Percentiles rank a stretch among this genome's conserved stretches.
These are phyloP conservation scores for Diprion similis DNA, from an alignment of 1,140 invertebrate genomes.

Conservation along the genomic window DNA sequence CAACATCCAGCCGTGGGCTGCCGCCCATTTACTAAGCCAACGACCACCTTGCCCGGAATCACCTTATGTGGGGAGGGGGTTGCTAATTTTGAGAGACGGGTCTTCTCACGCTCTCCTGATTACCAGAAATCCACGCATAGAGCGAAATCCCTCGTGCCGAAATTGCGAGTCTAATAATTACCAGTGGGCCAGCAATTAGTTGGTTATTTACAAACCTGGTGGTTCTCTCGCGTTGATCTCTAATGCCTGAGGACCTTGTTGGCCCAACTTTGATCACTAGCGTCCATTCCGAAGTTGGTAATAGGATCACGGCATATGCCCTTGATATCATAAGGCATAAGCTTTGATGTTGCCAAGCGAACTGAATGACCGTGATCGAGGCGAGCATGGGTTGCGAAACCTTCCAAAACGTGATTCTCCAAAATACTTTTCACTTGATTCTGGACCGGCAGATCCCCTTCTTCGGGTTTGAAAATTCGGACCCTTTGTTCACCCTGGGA, in stretches of 20 bases:
- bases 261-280: not conserved
- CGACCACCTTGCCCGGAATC: too few relatives aligned
- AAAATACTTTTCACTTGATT: too few relatives aligned
- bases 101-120: too few relatives aligned
- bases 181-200: not conserved
- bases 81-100: too few relatives aligned
- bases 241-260: not conserved
- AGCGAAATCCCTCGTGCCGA: not conserved
- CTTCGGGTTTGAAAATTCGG: too few relatives aligned
- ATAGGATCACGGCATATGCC: not conserved
- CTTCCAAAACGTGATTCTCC: too few relatives aligned
- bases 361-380: not conserved
- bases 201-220: not conserved
- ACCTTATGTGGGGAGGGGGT: too few relatives aligned
- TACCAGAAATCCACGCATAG: not conserved
- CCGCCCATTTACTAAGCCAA: too few relatives aligned
- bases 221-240: not conserved
- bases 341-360: not conserved
- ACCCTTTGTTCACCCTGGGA: too few relatives aligned
- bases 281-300: not conserved
- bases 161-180: not conserved
- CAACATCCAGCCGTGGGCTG: not conserved
- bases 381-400: too few relatives aligned
- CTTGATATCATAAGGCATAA: not conserved
- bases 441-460: too few relatives aligned